Conservation (phyloP, 2,113 vertebrate genomes). For the Pitta sordida region DNA sequence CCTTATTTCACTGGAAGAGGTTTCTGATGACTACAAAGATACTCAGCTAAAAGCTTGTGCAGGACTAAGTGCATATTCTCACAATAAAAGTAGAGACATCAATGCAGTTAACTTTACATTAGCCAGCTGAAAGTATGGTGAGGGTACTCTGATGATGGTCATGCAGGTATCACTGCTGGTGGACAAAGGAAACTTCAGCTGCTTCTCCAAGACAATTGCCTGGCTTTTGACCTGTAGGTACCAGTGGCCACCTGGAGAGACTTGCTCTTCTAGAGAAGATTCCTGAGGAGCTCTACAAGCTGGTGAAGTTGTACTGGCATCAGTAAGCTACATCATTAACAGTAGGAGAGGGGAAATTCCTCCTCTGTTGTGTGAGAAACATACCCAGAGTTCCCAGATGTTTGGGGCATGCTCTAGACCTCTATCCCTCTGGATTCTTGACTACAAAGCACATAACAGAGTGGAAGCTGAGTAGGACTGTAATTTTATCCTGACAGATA, state of each 20-base stretch:
- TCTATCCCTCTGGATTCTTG: not conserved
- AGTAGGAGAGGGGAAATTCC: not conserved
- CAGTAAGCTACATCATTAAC: not conserved
- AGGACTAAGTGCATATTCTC: not conserved
- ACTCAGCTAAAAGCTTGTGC: not conserved
- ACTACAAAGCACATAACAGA: not conserved
- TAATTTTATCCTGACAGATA: not conserved
- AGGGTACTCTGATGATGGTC: not conserved
- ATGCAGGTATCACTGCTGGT: not conserved
- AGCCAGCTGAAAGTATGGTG: not conserved
- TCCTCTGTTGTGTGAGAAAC: not conserved
- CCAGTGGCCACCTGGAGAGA: not conserved
- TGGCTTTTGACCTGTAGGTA: not conserved
- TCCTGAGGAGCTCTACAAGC: rapidly evolving
- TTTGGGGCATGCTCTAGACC: not conserved
- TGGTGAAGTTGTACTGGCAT: not conserved
- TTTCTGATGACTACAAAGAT: not conserved
- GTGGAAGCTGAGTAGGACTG: not conserved
- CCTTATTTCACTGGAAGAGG: not conserved
- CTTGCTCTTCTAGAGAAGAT: not conserved
- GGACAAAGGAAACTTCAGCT: not conserved
- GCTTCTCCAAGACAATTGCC: not conserved
- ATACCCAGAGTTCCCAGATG: rapidly evolving
- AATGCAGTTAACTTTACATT: not conserved
- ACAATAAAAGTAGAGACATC: not conserved